Evolutionary conservation across 2,888 invertebrate genomes (phyloP), one percentile per base, ranked within the genome.

Genomic region (Polyommatus iphigenia): DNA sequence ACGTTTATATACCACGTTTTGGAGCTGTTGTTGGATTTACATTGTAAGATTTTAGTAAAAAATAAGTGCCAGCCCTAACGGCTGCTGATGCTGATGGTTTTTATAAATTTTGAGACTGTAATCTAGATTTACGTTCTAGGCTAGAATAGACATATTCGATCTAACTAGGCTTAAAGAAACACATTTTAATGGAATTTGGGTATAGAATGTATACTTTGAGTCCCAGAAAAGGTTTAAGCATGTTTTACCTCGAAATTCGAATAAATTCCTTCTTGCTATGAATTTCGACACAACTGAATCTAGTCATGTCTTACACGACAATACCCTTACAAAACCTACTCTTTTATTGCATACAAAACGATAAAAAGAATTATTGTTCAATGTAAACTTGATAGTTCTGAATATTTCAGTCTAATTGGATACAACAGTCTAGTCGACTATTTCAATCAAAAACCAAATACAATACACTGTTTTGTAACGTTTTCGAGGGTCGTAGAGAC

Each of bases 391-490:
- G 62, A 62, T 62, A 3, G 67, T 32, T 67, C 15, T 5, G 67
- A 15, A 62, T 62, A 62, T 62, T 10, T 24, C 24, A 24, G 13
- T 6, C 6, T 67, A 67, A 67, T 67, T 67, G 67, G 67, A 67
- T 29, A 32, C 29, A 67, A 15, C 67, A 29, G 29, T 67, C 29
- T 13, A 62, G 24, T 24, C 62, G 62, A 3, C 59, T 59, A 67
- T 67, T 29, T 2, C 67, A 67, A 67, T 67, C 29, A 13, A 67
- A 67, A 67, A 67, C 67, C 29, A 67, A 67, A 67, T 29, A 67
- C 67, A 67, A 67, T 67, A 32, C 29, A 67, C 62, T 62, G 24
- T 20, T 67, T 67, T 67, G 18, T 67, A 67, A 67, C 29, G 29
- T 67, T 67, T 32, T 32, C 29, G 29, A 67, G 67, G 3, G 29